phyloP scores from a whole-genome alignment of 2,113 vertebrate genomes.

The Eonycteris spelaea region DNA sequence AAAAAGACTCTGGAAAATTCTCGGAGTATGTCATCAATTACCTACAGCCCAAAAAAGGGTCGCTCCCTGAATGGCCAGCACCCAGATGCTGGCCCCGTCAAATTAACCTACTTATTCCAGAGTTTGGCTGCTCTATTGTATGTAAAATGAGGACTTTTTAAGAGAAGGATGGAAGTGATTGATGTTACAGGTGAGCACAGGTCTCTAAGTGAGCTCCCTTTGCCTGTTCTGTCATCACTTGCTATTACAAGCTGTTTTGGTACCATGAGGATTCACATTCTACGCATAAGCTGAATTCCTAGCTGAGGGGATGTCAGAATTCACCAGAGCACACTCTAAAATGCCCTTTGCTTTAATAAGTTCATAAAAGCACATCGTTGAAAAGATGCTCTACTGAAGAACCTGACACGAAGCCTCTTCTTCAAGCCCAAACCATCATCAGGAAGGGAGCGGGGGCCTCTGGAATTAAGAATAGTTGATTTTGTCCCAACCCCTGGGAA shows the following conservation, averaged over 20 bases:
- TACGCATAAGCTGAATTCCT: neutral
- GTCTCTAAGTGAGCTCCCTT: neutral
- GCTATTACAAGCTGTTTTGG: neutral
- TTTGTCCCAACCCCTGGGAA: neutral
- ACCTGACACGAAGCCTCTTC: accelerated
- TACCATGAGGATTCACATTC: neutral
- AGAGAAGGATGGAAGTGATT: neutral
- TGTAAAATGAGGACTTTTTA: neutral
- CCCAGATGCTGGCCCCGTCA: neutral
- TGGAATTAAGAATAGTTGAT: neutral
- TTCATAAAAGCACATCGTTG: accelerated
- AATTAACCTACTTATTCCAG: neutral
- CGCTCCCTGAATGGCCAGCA: neutral
- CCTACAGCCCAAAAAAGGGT: neutral
- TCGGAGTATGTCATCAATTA: neutral
- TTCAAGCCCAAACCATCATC: neutral
- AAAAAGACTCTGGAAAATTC: neutral
- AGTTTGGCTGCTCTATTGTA: neutral
- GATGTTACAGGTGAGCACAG: neutral
- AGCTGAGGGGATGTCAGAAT: neutral
- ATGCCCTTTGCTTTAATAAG: neutral
- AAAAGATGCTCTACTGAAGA: neutral
- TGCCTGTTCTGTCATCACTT: neutral
- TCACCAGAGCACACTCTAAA: neutral
- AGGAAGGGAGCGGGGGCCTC: neutral